Percentiles rank a stretch among this genome's conserved stretches.
Evolutionary conservation across 1,140 invertebrate genomes (phyloP).

Genomic region (Neodiprion virginianus): DNA sequence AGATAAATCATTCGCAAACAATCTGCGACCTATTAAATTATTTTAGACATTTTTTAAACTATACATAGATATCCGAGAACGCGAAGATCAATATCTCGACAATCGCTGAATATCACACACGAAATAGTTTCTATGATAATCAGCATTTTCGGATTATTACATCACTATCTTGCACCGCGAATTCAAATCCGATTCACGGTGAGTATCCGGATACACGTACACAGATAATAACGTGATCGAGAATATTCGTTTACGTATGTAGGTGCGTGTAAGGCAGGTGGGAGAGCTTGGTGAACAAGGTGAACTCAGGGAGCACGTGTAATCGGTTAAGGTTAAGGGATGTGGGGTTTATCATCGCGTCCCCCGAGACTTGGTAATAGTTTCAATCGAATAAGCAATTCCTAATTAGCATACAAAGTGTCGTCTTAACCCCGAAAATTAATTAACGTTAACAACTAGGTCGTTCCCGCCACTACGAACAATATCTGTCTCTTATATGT

Average conservation of each 20-base stretch:
- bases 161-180: not conserved
- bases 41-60: no score
- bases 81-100: no score
- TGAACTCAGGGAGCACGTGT: not conserved
- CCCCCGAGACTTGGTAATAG: not conserved
- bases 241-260: no score
- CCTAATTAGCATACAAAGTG: constrained; percentile 16
- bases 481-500: not conserved
- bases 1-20: no score
- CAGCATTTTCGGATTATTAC: not conserved
- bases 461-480: not conserved
- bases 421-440: constrained; percentile 9
- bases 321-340: constrained; percentile 4
- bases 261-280: not conserved
- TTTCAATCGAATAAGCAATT: constrained; percentile 17
- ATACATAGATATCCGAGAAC: no score
- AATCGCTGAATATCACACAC: no score
- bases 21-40: no score
- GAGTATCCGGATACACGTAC: no score
- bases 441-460: constrained; percentile 11
- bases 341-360: not conserved
- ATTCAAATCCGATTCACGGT: not conserved
- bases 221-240: no score
- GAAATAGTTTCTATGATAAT: no score
- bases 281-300: not conserved